Percentiles rank a stretch among this genome's conserved stretches.
Conservation (phyloP, 2,797 vertebrate genomes). For the Geotrypetes seraphini region DNA sequence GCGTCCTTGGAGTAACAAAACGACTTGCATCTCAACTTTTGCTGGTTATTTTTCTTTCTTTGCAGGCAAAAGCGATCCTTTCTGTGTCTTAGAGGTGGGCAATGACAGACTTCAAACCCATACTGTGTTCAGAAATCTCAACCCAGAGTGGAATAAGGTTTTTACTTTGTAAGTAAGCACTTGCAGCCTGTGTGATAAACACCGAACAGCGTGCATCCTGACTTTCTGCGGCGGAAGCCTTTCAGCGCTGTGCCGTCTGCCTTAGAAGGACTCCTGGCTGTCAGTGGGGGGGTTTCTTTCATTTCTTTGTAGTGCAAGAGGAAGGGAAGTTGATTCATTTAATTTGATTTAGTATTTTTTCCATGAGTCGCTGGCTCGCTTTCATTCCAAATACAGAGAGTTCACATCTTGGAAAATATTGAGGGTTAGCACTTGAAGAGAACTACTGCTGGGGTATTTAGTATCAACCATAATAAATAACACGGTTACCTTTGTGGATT, state of each 20-base stretch:
- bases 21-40: too few relatives aligned
- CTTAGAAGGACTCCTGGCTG: conserved; percentile 2
- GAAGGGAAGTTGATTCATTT: too few relatives aligned
- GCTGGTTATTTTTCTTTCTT: conserved; percentile 13
- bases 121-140: conserved; percentile 79
- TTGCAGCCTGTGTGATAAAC: not conserved
- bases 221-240: too few relatives aligned
- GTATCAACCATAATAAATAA: too few relatives aligned
- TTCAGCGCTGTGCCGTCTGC: not conserved
- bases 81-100: conserved; percentile 81
- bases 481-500: too few relatives aligned
- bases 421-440: conserved; percentile 18
- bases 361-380: conserved; percentile 5
- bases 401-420: conserved; percentile 15
- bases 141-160: conserved; percentile 91
- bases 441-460: too few relatives aligned
- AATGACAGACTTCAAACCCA: conserved; percentile 88
- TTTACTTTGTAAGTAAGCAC: conserved; percentile 79
- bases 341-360: too few relatives aligned
- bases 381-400: conserved; percentile 11
- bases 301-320: conserved; percentile 16
- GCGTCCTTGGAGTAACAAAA: too few relatives aligned
- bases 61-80: conserved; percentile 85
- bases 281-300: too few relatives aligned
- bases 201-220: not conserved